Percentiles rank a stretch among this genome's conserved stretches.
These are phyloP conservation scores for Achatina immaculata DNA, from an alignment of 1,140 invertebrate species.

Conservation along the genomic window DNA sequence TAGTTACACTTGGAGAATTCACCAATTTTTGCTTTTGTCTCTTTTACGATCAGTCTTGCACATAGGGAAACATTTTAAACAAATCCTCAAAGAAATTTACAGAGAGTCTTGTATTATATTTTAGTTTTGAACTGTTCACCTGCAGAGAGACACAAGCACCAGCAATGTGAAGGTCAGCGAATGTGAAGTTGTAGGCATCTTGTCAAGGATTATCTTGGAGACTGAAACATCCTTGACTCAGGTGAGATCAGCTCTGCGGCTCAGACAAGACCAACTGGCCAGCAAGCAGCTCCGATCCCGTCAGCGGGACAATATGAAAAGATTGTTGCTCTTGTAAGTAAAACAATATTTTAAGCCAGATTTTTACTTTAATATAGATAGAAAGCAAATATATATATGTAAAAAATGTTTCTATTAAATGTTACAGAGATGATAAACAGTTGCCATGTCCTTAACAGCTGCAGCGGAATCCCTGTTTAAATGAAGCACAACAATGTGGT, in stretches of 20 bases:
- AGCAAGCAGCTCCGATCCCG: slow-evolving; percentile 30
- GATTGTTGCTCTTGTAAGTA: slow-evolving; percentile 31
- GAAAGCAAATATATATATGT: background rate
- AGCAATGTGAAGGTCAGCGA: background rate
- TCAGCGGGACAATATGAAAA: slow-evolving; percentile 36
- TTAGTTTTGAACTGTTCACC: too few relatives aligned
- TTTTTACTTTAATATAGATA: background rate
- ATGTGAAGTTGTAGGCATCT: slow-evolving; percentile 30
- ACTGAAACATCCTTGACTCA: slow-evolving; percentile 7
- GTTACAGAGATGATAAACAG: background rate
- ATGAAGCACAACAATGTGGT: too few relatives aligned
- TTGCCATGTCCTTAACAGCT: background rate
- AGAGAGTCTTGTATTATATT: too few relatives aligned
- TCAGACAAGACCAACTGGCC: background rate
- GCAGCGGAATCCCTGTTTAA: too few relatives aligned
- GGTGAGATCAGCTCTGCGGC: slow-evolving; percentile 5
- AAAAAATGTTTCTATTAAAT: background rate
- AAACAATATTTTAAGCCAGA: too few relatives aligned
- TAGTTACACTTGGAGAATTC: too few relatives aligned
- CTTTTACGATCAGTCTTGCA: too few relatives aligned
- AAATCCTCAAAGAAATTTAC: too few relatives aligned
- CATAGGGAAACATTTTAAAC: too few relatives aligned
- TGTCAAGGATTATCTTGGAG: slow-evolving; percentile 22
- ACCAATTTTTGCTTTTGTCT: too few relatives aligned
- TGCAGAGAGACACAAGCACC: too few relatives aligned